phyloP scores from a whole-genome alignment of 2,797 vertebrate species.

The Catamblyrhynchus diadema region DNA sequence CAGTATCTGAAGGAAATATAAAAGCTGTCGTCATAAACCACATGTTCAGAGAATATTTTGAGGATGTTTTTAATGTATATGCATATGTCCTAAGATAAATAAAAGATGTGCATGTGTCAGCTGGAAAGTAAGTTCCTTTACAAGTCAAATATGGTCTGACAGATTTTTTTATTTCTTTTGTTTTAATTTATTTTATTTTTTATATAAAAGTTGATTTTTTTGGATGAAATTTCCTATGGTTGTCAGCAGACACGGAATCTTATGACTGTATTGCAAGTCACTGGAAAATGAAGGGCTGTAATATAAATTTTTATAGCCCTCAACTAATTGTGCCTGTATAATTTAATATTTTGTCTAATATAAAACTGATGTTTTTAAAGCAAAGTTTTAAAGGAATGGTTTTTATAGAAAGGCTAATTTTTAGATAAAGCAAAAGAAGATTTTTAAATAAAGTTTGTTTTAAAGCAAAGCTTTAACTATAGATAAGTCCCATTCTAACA shows the following conservation, averaged over 20 bases:
- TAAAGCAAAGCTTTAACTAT: slow-evolving; percentile 63
- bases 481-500: slow-evolving; percentile 11
- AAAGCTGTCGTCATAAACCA: slow-evolving; percentile 32
- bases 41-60: background rate
- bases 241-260: slow-evolving; percentile 28
- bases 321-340: slow-evolving; percentile 56
- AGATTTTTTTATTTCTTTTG: background rate
- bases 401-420: slow-evolving; percentile 67
- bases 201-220: slow-evolving; percentile 10
- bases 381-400: slow-evolving; percentile 62
- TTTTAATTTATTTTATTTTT: slow-evolving; percentile 13
- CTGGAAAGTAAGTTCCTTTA: background rate
- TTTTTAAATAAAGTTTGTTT: slow-evolving; percentile 60
- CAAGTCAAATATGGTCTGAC: background rate
- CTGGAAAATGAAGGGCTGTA: slow-evolving; percentile 41
- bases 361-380: slow-evolving; percentile 50
- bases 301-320: background rate
- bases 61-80: background rate
- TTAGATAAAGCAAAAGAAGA: slow-evolving; percentile 64
- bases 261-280: slow-evolving; percentile 32
- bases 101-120: background rate
- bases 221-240: slow-evolving; percentile 1
- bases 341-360: slow-evolving; percentile 63
- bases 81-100: background rate
- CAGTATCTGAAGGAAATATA: background rate